Evolutionary conservation across 2,113 vertebrate genomes (phyloP).

Genomic region (Eira barbara): DNA sequence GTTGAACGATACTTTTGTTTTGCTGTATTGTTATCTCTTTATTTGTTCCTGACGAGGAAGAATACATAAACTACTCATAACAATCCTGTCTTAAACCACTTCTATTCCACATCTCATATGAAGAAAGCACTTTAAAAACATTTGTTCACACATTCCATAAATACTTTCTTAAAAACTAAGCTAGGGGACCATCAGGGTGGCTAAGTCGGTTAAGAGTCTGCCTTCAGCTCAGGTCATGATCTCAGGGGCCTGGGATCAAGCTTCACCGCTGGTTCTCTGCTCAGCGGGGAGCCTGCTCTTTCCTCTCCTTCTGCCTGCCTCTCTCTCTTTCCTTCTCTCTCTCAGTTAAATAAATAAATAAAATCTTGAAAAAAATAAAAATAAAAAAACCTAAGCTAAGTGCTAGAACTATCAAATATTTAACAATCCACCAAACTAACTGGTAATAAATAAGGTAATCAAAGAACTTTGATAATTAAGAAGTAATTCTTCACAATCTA

Average conservation of each 20-base stretch:
- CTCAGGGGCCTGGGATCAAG: no score
- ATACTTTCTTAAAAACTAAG: background rate
- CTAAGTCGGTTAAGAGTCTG: no score
- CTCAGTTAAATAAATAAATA: no score
- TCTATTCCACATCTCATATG: background rate
- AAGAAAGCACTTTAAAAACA: constrained; percentile 3
- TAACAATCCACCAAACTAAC: background rate
- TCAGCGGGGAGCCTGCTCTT: no score
- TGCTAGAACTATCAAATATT: background rate
- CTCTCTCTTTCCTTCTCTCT: no score
- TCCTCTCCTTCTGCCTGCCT: no score
- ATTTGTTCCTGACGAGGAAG: background rate
- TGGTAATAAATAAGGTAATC: background rate
- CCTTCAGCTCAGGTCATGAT: no score
- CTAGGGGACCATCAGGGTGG: background rate
- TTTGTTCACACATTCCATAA: background rate
- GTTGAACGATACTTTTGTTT: background rate
- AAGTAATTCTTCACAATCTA: background rate
- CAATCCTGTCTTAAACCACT: background rate
- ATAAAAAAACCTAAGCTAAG: background rate
- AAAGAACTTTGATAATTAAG: background rate
- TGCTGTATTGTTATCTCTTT: background rate
- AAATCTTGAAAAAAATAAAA: no score
- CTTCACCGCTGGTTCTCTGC: no score
- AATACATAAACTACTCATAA: background rate